Conservation (phyloP, 2,888 invertebrate genomes). For the Syrista parreyssii region DNA sequence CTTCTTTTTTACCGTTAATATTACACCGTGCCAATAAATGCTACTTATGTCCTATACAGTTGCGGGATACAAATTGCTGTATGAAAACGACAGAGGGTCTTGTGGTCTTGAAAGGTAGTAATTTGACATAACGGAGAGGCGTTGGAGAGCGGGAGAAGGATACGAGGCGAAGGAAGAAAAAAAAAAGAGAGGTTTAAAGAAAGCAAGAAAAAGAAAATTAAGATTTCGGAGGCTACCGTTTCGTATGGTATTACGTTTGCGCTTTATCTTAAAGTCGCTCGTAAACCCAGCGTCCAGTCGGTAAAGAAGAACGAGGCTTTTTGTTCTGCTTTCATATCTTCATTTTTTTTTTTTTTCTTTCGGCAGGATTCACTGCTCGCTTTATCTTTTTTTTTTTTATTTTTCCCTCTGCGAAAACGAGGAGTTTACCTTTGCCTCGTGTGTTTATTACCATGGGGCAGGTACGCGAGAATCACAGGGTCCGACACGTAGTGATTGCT, state of each 20-base stretch:
- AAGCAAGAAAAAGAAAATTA: background rate
- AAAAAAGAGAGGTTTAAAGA: background rate
- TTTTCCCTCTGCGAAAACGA: background rate
- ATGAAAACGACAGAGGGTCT: background rate
- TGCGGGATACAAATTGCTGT: background rate
- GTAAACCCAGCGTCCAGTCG: background rate
- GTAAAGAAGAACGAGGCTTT: background rate
- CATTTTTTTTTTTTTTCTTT: background rate
- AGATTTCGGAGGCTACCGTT: background rate
- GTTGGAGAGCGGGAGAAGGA: background rate
- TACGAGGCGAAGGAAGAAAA: background rate
- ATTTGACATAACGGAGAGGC: slow-evolving; percentile 2
- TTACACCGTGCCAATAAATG: background rate
- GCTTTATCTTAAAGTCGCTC: background rate
- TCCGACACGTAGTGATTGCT: background rate
- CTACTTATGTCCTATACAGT: background rate
- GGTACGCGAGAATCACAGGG: background rate
- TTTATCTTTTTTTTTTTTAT: background rate
- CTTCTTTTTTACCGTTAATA: background rate
- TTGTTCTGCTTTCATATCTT: background rate
- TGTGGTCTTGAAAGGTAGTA: background rate
- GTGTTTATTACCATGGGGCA: background rate
- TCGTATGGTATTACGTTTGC: background rate
- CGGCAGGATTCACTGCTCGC: background rate
- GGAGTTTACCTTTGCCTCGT: background rate